phyloP scores from a whole-genome alignment of 2,113 vertebrate genomes.

The Tinamus guttatus region DNA sequence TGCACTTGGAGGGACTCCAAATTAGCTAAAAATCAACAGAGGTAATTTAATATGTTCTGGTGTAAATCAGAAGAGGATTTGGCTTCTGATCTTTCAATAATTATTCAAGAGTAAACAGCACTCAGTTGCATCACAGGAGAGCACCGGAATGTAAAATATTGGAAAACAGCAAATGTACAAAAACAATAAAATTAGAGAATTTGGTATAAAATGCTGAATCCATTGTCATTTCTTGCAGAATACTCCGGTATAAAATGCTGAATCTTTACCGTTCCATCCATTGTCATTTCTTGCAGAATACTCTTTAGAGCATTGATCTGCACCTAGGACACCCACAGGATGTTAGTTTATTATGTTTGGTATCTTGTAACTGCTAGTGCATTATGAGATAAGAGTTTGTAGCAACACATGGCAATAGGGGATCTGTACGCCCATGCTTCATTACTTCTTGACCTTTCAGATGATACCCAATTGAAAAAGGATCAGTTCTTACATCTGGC shows the following conservation, averaged over 20 bases:
- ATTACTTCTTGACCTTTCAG: slow-evolving; percentile 74
- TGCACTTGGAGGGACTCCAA: slow-evolving; percentile 58
- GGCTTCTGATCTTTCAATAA: slow-evolving; percentile 61
- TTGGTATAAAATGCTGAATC: not conserved
- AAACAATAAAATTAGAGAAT: slow-evolving; percentile 1
- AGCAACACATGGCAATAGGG: slow-evolving; percentile 70
- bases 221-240: slow-evolving; percentile 13
- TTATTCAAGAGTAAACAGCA: slow-evolving; percentile 71
- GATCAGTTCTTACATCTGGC: slow-evolving; percentile 75
- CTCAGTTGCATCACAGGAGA: slow-evolving; percentile 42
- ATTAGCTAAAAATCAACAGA: slow-evolving; percentile 58
- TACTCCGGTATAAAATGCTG: not conserved
- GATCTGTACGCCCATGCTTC: slow-evolving; percentile 63
- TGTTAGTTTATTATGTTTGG: slow-evolving; percentile 47
- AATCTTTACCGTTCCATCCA: not conserved
- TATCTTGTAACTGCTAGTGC: slow-evolving; percentile 51
- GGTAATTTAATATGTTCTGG: slow-evolving; percentile 45
- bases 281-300: slow-evolving; percentile 10
- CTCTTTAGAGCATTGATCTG: not conserved
- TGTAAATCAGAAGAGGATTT: slow-evolving; percentile 65
- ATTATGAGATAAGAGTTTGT: slow-evolving; percentile 61
- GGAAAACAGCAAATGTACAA: not conserved
- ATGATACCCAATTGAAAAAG: slow-evolving; percentile 73
- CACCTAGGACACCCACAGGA: not conserved
- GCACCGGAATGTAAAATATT: slow-evolving; percentile 51